Evolutionary conservation across 2,797 vertebrate genomes (phyloP).

Genomic region (Falco rusticolus): DNA sequence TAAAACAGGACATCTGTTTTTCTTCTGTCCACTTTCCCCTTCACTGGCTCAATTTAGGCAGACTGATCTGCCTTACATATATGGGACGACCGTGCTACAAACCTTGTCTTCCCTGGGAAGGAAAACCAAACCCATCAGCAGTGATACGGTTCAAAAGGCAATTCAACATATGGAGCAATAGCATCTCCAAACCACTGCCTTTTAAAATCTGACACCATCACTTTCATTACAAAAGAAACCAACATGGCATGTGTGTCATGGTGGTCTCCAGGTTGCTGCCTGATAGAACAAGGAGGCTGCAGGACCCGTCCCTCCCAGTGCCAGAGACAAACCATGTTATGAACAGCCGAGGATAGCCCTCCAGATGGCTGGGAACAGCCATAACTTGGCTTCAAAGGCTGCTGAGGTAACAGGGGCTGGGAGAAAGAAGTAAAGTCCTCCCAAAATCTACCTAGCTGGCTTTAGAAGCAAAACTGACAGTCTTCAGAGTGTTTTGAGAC

Average conservation of each 20-base stretch:
- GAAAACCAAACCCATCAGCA: neutral
- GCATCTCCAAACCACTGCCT: neutral
- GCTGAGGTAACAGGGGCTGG: neutral
- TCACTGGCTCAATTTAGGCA: neutral
- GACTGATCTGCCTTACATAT: neutral
- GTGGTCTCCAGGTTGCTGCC: neutral
- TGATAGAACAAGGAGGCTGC: neutral
- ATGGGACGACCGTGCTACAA: neutral
- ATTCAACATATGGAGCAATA: neutral
- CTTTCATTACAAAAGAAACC: neutral
- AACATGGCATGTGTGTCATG: neutral
- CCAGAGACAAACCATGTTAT: rapidly evolving
- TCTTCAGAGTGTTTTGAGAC: neutral
- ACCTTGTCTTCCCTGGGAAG: neutral
- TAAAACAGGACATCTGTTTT: neutral
- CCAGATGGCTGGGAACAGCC: neutral
- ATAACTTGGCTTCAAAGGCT: neutral
- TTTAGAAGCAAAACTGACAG: neutral
- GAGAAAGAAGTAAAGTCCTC: neutral
- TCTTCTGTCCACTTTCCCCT: neutral
- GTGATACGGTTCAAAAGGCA: neutral
- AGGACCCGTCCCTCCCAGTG: neutral
- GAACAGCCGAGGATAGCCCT: neutral
- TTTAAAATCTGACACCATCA: neutral
- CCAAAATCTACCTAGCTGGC: neutral